Evolutionary conservation across 2,113 vertebrate genomes (phyloP).

Genomic region (Pteropus alecto): DNA sequence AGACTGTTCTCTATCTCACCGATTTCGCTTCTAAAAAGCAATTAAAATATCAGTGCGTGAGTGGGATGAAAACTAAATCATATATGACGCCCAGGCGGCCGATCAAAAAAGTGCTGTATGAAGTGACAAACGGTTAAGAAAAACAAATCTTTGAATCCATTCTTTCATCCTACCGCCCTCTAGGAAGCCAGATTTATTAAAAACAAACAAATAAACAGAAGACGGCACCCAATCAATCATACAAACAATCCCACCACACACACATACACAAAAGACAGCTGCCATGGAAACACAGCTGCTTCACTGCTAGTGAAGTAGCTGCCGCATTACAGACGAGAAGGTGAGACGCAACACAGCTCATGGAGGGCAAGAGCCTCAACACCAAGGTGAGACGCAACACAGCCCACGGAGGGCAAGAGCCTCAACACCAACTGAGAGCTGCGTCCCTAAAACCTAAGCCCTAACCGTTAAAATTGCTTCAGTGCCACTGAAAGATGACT

Average conservation of each 20-base stretch:
- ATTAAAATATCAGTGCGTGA: neutral
- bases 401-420: neutral
- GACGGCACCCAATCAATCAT: neutral
- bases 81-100: too few species aligned
- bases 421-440: neutral
- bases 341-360: neutral
- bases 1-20: rapidly evolving
- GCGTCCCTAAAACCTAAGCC: neutral
- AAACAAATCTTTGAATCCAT: neutral
- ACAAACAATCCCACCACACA: neutral
- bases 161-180: neutral
- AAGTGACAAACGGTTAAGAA: neutral
- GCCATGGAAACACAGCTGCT: neutral
- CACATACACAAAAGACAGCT: neutral
- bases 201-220: neutral
- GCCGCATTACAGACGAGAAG: neutral
- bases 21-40: neutral
- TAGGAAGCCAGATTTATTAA: neutral
- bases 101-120: neutral
- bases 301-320: rapidly evolving
- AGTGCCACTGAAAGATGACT: neutral
- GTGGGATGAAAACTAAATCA: neutral
- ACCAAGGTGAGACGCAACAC: too few species aligned
- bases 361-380: too few species aligned
- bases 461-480: neutral